phyloP scores from a whole-genome alignment of 2,888 invertebrate species.

The Agrilus cyanescens region DNA sequence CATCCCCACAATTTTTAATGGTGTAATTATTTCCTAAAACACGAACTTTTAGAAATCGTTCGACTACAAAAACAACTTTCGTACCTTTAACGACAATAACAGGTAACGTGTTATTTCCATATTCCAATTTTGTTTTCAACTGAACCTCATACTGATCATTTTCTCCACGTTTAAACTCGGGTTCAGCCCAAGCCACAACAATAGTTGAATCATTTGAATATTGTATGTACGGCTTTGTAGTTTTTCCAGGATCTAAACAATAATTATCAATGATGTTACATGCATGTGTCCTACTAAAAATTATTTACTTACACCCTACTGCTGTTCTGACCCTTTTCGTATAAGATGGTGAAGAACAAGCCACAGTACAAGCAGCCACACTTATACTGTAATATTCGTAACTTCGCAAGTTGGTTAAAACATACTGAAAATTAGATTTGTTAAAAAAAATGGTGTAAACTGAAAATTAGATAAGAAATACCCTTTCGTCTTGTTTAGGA shows the following conservation, averaged over 20 bases:
- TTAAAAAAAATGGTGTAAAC: neutral
- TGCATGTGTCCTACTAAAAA: neutral
- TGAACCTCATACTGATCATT: constrained; percentile 41
- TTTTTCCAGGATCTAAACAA: constrained; percentile 24
- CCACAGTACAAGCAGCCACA: constrained; percentile 59
- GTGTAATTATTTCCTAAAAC: constrained; percentile 9
- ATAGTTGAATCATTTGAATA: constrained; percentile 38
- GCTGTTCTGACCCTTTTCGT: constrained; percentile 27
- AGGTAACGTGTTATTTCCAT: constrained; percentile 15
- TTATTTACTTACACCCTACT: constrained; percentile 33
- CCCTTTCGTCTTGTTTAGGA: constrained; percentile 4
- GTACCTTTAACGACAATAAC: constrained; percentile 21
- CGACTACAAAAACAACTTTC: constrained; percentile 3
- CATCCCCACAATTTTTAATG: constrained; percentile 18
- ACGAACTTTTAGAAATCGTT: neutral
- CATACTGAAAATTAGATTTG: constrained; percentile 13
- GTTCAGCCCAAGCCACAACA: constrained; percentile 37
- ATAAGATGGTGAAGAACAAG: constrained; percentile 45
- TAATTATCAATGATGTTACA: constrained; percentile 2
- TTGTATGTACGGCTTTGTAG: constrained; percentile 29
- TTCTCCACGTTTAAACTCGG: constrained; percentile 35
- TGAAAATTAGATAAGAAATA: neutral
- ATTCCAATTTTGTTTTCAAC: constrained; percentile 25
- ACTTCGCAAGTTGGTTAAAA: constrained; percentile 39
- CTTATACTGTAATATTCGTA: constrained; percentile 57